A percentile compares a stretch with the other conserved stretches of the same genome.
Conservation (phyloP, 2,113 vertebrate species). For the Sprattus sprattus region DNA sequence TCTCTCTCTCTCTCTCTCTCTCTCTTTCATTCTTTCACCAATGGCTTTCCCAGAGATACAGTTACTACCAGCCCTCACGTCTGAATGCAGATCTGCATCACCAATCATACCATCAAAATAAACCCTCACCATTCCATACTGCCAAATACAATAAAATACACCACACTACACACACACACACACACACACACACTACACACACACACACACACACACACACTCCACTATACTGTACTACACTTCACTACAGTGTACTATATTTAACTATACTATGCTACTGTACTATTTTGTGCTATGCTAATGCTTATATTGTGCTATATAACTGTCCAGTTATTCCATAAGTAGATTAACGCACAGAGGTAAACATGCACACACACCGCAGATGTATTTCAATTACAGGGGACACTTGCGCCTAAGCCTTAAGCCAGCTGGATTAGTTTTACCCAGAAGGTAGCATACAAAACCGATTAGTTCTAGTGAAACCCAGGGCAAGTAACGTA, state of each 20-base stretch:
- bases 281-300: not conserved
- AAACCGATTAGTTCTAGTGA: not conserved
- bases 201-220: not conserved
- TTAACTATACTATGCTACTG: not conserved
- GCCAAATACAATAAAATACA: too few species aligned
- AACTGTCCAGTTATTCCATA: not conserved
- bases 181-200: too few species aligned
- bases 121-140: too few species aligned
- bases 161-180: too few species aligned
- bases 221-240: not conserved
- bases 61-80: not conserved
- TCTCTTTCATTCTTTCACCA: not conserved
- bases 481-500: not conserved
- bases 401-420: not conserved
- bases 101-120: not conserved
- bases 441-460: not conserved
- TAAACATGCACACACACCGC: not conserved
- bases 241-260: not conserved
- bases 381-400: not conserved
- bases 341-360: not conserved
- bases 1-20: not conserved
- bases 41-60: not conserved
- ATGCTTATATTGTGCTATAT: not conserved
- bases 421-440: not conserved
- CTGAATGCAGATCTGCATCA: not conserved